Conservation (phyloP, 2,888 invertebrate species). For the Chironomus riparius region DNA sequence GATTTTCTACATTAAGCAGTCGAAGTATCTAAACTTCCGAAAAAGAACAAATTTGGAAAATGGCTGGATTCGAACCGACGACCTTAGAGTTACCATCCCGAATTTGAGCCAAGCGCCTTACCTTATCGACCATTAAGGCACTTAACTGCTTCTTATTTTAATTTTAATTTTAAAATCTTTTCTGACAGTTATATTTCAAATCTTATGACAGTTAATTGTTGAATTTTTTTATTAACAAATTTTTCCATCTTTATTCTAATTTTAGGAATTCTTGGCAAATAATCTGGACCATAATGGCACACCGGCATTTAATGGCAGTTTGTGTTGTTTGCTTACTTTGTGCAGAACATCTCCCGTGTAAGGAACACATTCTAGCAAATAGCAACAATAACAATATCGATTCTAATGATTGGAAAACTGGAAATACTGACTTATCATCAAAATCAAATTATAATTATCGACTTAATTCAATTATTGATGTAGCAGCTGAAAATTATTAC, state of each 20-base stretch:
- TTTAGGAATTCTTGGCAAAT: not conserved
- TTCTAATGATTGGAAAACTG: constrained; percentile 30
- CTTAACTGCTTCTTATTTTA: no score
- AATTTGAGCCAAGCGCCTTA: no score
- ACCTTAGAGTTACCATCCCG: no score
- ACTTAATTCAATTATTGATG: not conserved
- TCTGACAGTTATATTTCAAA: no score
- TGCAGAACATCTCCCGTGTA: constrained; percentile 66
- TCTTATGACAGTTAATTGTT: no score
- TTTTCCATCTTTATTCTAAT: not conserved
- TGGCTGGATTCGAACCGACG: no score
- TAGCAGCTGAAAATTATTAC: constrained; percentile 17
- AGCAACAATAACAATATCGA: not conserved
- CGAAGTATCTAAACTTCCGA: no score
- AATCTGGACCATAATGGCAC: constrained; percentile 41
- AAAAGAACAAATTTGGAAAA: no score
- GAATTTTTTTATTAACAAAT: no score
- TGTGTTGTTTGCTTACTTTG: constrained; percentile 75
- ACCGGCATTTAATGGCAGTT: constrained; percentile 64
- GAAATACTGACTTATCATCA: not conserved
- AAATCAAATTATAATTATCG: not conserved
- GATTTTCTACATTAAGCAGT: no score
- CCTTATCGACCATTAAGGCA: no score
- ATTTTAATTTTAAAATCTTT: no score
- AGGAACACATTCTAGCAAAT: constrained; percentile 49